Evolutionary conservation across 2,888 invertebrate genomes (phyloP).

Genomic region (Eristalinus sepulchralis): DNA sequence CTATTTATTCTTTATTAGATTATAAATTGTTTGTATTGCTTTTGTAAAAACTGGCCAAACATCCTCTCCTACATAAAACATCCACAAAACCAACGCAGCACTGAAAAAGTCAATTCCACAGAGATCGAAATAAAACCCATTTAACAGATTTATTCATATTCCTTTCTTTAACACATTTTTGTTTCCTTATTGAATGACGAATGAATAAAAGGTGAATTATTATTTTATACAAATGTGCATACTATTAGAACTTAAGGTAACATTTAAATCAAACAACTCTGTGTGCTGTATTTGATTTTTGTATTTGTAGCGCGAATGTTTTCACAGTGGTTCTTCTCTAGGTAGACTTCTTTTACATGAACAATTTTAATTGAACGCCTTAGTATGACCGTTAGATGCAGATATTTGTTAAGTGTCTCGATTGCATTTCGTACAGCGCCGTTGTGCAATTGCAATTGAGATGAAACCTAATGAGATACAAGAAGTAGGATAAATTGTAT

Average conservation of each 20-base stretch:
- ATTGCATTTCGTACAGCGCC: background rate
- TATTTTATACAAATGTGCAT: background rate
- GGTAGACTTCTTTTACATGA: conserved; percentile 34
- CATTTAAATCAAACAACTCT: background rate
- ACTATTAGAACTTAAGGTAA: background rate
- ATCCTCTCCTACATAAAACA: no score
- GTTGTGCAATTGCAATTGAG: background rate
- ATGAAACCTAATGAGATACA: background rate
- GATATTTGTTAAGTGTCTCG: background rate
- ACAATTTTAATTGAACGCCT: conserved; percentile 45
- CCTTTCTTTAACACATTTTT: background rate
- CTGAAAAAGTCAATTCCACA: background rate
- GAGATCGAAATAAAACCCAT: background rate
- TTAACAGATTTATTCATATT: background rate
- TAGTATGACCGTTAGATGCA: conserved; percentile 16
- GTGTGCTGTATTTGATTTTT: background rate
- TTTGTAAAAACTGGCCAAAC: no score
- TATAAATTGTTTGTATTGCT: no score
- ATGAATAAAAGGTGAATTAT: background rate
- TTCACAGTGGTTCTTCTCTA: background rate
- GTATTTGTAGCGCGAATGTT: conserved; percentile 1
- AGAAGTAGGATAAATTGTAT: background rate
- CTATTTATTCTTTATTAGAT: no score
- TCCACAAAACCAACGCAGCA: background rate
- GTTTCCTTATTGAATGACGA: background rate